These are phyloP conservation scores for Phyto melanocephala DNA, from an alignment of 2,888 invertebrate genomes.

Conservation along the genomic window DNA sequence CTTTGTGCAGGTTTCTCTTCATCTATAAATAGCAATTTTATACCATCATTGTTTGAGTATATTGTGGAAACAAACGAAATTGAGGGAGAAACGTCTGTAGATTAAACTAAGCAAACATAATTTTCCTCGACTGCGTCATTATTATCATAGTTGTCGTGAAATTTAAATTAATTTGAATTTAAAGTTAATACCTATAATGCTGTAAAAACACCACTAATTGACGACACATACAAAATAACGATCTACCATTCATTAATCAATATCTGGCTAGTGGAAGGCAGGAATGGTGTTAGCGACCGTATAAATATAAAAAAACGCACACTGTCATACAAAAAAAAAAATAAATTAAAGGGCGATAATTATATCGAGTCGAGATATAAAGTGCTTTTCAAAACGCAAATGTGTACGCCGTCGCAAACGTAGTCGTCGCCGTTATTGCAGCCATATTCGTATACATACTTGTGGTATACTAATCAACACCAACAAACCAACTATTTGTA, in stretches of 20 bases:
- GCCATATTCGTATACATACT: neutral
- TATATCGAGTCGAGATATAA: slow-evolving; percentile 46
- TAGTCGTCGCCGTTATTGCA: neutral
- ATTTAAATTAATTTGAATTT: slow-evolving; percentile 63
- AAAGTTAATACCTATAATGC: slow-evolving; percentile 14
- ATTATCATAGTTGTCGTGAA: slow-evolving; percentile 53
- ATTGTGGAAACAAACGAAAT: slow-evolving; percentile 41
- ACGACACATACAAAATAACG: neutral
- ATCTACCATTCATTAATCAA: slow-evolving; percentile 46
- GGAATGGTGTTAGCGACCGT: slow-evolving; percentile 29
- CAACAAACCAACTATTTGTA: neutral
- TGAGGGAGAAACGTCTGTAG: slow-evolving; percentile 31
- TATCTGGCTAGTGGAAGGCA: slow-evolving; percentile 22
- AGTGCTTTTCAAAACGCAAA: too few relatives aligned
- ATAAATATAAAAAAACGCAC: neutral
- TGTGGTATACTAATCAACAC: neutral
- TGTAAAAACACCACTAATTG: slow-evolving; percentile 35
- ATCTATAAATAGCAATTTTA: slow-evolving; percentile 65
- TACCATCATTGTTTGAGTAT: slow-evolving; percentile 24
- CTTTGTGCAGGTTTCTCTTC: slow-evolving; percentile 58
- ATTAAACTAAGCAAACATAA: slow-evolving; percentile 20
- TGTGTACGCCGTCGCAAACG: neutral
- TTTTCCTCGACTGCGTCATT: slow-evolving; percentile 64
- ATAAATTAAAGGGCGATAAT: slow-evolving; percentile 22
- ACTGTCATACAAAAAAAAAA: slow-evolving; percentile 1